These are phyloP conservation scores for Zoanthus sociatus DNA, from an alignment of 92 coral and sea anemone species.

Conservation along the genomic window DNA sequence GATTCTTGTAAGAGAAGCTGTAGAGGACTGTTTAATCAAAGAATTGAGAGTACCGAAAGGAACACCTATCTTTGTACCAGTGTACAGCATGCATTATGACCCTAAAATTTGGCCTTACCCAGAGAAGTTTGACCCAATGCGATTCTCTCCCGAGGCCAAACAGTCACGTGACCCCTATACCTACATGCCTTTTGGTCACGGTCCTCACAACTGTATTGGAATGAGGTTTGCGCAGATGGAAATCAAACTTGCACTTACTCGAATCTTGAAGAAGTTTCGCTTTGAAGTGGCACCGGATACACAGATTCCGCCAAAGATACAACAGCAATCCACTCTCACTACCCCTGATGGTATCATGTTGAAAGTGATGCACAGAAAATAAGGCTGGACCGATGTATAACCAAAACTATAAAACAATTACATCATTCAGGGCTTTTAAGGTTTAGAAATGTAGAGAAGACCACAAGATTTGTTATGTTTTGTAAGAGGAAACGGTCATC, in stretches of 20 bases:
- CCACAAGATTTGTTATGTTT: no score
- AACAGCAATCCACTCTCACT: constrained; percentile 3
- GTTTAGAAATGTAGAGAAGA: neutral
- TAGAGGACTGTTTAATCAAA: constrained; percentile 54
- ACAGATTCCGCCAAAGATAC: constrained; percentile 55
- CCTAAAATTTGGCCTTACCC: constrained; percentile 69
- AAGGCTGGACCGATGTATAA: neutral
- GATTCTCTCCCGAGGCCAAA: constrained; percentile 66
- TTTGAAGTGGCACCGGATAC: constrained; percentile 60
- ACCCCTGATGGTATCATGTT: constrained; percentile 54
- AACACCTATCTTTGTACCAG: neutral
- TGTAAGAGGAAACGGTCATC: no score
- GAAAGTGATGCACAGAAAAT: constrained; percentile 3
- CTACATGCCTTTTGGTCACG: no score
- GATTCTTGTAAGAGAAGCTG: constrained; percentile 44
- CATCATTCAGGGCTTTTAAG: neutral
- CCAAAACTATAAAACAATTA: neutral
- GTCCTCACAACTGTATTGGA: no score
- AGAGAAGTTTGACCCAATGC: constrained; percentile 70
- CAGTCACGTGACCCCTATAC: constrained; percentile 16
- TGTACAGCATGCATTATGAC: constrained; percentile 49
- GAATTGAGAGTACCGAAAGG: constrained; percentile 56
- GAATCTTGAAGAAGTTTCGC: constrained; percentile 65
- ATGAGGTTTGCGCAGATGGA: constrained; percentile 56
- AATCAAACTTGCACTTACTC: constrained; percentile 68